Base-by-base conservation (phyloP, 2,113 vertebrate species). In the Smithornis capensis region DNA sequence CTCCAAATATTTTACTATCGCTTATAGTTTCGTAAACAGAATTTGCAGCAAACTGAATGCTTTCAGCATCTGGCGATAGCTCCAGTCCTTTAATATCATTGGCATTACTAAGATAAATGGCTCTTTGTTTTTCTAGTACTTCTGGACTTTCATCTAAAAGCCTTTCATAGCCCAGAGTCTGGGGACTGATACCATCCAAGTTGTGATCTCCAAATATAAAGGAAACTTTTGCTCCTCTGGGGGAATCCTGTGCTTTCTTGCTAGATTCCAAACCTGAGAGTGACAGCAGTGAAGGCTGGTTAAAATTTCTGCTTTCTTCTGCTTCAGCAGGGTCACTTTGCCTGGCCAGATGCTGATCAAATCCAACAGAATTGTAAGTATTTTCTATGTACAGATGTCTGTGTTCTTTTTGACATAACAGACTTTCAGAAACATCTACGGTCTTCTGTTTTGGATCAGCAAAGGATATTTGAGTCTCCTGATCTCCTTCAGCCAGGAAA, bases 171-270 rank as follows among this genome's bases (percentile, higher is more conserved):
- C 99, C 99, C 81, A 99, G 98, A 83, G 99, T 98, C 90, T 99
- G 99, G 31, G 99, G 98, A 87, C 97, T 99, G 76, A 99, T 97
- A 56, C 95, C 91, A 93, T 99, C 99, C 95, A 99, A 97, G 83
- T 97, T 98, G 74, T 98, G 98, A 95, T 99, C 99, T 96, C 99
- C 99, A 97, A 99, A 99, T 97, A 99, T 99, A 96, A 99, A 99
- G 89, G 99, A 99, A 95, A 99, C 99, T 97, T 99, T 99, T 95
- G 99, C 99, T 96, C 98, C 98, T 86, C 99, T 97, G 19, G 98
- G 98, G 63, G 99, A 98, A 78, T 99, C 99, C 93, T 99, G 99
- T 95, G 98, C 96, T 98, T 98, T 99, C 92, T 98, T 98, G 45
- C 88, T 95, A 73, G 97, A 77, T 79, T 98, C 98, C 90, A 98